Conservation (phyloP, 2,797 vertebrate species). For the Falco naumanni region DNA sequence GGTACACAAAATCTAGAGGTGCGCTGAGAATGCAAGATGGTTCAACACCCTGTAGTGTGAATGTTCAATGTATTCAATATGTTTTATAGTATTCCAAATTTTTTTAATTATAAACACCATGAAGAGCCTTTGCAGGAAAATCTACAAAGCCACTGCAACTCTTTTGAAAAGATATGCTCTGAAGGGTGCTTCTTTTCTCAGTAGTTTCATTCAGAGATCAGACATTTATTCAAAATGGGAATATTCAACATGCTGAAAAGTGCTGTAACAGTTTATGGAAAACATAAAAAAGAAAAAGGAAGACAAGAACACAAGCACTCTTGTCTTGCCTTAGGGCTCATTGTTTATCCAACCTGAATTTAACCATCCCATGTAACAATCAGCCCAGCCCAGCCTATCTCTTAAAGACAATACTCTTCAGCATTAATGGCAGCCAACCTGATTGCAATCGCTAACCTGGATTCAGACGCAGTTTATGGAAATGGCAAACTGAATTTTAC, state of each 20-base stretch:
- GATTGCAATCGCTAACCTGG: constrained; percentile 41
- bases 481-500: constrained; percentile 37
- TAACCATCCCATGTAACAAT: constrained; percentile 35
- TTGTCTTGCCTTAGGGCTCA: constrained; percentile 32
- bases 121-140: background rate
- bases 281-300: constrained; percentile 1
- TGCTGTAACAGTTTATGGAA: background rate
- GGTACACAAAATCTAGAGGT: background rate
- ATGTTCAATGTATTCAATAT: background rate
- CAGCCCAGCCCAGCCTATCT: constrained; percentile 32
- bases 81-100: background rate
- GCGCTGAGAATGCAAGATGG: background rate
- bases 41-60: background rate
- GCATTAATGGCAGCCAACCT: background rate
- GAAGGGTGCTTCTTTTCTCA: background rate
- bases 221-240: background rate
- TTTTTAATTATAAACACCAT: background rate
- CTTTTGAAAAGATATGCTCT: background rate
- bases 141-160: background rate
- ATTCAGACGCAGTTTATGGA: constrained; percentile 45
- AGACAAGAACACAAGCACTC: constrained; percentile 4
- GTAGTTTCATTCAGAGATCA: background rate
- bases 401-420: background rate
- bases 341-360: constrained; percentile 49
- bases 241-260: background rate